phyloP scores from a whole-genome alignment of 2,797 vertebrate species.

The Stomatorhinus walkeri region DNA sequence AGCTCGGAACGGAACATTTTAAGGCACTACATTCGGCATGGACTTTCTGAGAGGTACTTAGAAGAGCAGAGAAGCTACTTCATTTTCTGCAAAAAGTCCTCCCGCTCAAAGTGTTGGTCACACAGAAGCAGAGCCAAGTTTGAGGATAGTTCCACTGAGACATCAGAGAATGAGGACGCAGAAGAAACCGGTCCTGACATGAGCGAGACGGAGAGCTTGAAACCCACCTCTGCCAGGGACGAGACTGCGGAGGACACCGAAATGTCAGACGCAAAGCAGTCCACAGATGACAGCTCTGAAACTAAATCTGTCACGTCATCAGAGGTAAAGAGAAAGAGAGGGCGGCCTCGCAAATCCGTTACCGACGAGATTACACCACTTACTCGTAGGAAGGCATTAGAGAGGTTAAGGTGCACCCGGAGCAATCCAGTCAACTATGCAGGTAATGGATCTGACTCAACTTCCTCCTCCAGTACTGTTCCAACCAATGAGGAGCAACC shows the following conservation, averaged over 20 bases:
- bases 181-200: slow-evolving; percentile 31
- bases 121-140: slow-evolving; percentile 59
- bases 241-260: slow-evolving; percentile 34
- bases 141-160: slow-evolving; percentile 53
- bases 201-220: slow-evolving; percentile 47
- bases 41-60: slow-evolving; percentile 84
- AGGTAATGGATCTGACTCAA: slow-evolving; percentile 64
- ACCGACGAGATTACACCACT: slow-evolving; percentile 22
- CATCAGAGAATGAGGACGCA: slow-evolving; percentile 47
- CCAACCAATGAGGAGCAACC: slow-evolving; percentile 54
- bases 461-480: slow-evolving; percentile 49
- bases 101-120: slow-evolving; percentile 58
- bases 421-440: slow-evolving; percentile 34
- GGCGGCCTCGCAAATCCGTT: slow-evolving; percentile 56
- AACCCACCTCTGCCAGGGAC: slow-evolving; percentile 52
- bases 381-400: slow-evolving; percentile 47
- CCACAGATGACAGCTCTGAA: slow-evolving; percentile 48
- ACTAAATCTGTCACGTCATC: slow-evolving; percentile 51
- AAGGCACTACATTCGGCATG: slow-evolving; percentile 91
- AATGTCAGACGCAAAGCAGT: slow-evolving; percentile 50
- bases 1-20: slow-evolving; percentile 84
- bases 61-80: slow-evolving; percentile 83
- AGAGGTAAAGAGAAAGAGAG: slow-evolving; percentile 59
- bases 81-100: slow-evolving; percentile 80
- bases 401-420: slow-evolving; percentile 46